phyloP scores from a whole-genome alignment of 2,113 vertebrate species.

The Pomatorhinus ruficollis region DNA sequence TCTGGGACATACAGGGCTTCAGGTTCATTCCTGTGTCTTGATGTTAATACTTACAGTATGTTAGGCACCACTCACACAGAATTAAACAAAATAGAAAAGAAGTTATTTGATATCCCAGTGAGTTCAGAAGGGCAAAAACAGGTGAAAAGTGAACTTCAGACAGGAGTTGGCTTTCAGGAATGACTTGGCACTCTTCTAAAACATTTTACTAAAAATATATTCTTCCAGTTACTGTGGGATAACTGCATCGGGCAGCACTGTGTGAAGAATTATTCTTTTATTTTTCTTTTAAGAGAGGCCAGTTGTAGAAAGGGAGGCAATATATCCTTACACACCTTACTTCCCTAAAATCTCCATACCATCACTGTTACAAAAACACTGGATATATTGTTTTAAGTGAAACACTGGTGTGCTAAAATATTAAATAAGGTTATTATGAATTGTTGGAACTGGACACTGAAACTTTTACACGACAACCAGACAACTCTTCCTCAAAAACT shows the following conservation, averaged over 20 bases:
- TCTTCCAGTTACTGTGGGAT: not conserved
- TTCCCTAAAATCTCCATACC: not conserved
- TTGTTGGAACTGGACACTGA: not conserved
- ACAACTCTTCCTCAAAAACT: conserved; percentile 9
- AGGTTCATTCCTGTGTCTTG: not conserved
- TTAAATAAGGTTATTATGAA: not conserved
- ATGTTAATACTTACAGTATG: not conserved
- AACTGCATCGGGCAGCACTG: not conserved
- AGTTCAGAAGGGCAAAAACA: not conserved
- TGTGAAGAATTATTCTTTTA: not conserved
- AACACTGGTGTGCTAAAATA: not conserved
- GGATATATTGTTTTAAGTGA: not conserved
- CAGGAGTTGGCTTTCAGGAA: not conserved
- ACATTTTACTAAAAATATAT: not conserved
- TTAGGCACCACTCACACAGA: not conserved
- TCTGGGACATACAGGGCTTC: not conserved
- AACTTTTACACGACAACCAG: not conserved
- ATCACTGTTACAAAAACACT: not conserved
- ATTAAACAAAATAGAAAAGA: not conserved
- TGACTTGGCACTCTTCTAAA: not conserved
- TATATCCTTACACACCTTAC: not conserved
- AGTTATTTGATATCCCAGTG: not conserved
- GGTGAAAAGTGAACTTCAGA: not conserved
- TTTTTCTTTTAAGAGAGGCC: not conserved
- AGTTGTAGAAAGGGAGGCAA: not conserved